phyloP scores from a whole-genome alignment of 2,797 vertebrate species.

The Acestrorhynchus altus region DNA sequence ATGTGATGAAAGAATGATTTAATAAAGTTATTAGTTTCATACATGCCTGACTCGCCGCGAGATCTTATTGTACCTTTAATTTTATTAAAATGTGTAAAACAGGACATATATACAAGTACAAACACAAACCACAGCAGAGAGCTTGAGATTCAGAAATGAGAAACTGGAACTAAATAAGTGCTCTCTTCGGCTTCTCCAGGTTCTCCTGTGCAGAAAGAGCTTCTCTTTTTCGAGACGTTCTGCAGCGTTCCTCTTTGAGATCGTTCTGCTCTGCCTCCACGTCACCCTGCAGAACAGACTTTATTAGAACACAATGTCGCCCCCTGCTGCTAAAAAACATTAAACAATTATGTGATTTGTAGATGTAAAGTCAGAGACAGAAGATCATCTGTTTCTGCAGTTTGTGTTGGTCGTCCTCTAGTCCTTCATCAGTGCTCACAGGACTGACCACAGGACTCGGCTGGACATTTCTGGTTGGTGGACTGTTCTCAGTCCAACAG shows the following conservation, averaged over 20 bases:
- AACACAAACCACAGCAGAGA: not conserved
- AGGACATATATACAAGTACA: not conserved
- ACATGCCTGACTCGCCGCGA: slow-evolving; percentile 33
- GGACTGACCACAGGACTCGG: no score
- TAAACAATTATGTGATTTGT: no score
- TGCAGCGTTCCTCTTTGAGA: slow-evolving; percentile 28
- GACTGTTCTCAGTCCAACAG: no score
- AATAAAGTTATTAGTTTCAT: slow-evolving; percentile 80
- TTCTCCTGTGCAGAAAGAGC: slow-evolving; percentile 48
- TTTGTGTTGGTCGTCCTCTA: no score
- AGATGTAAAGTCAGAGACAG: no score
- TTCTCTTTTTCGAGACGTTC: slow-evolving; percentile 46
- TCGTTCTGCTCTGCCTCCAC: slow-evolving; percentile 10
- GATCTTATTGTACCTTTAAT: not conserved
- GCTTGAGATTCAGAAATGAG: not conserved
- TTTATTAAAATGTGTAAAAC: slow-evolving; percentile 2
- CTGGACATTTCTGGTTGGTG: no score
- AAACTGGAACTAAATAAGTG: slow-evolving; percentile 12
- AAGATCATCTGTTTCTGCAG: no score
- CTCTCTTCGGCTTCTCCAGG: slow-evolving; percentile 43
- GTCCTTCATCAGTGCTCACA: no score
- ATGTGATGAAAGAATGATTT: slow-evolving; percentile 74
- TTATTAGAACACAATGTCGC: slow-evolving; percentile 48
- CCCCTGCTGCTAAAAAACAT: slow-evolving; percentile 55
- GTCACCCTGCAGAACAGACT: slow-evolving; percentile 27